Percentiles rank a stretch among this genome's conserved stretches.
These are phyloP conservation scores for Luidia sarsii DNA, from an alignment of 53 echinoderm and acorn worm species.

Conservation along the genomic window DNA sequence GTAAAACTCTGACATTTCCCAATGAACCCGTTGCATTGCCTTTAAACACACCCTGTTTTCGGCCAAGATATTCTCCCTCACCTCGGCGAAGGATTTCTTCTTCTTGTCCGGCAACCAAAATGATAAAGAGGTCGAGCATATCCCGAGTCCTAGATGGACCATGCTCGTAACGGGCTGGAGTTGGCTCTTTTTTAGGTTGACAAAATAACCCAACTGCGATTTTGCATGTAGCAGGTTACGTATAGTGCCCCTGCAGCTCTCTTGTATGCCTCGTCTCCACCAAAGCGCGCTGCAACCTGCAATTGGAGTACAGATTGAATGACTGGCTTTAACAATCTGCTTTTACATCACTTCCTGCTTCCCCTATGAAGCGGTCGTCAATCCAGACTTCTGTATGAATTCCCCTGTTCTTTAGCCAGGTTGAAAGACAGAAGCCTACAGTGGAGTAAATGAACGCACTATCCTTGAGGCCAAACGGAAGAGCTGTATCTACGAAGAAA, in stretches of 20 bases:
- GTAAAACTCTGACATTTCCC: slow-evolving; percentile 30
- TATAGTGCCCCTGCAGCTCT: not conserved
- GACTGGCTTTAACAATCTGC: not conserved
- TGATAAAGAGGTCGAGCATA: slow-evolving; percentile 12
- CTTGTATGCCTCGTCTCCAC: not conserved
- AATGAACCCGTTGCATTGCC: slow-evolving; percentile 20
- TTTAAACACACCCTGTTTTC: not conserved
- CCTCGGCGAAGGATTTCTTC: not conserved
- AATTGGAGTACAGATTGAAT: not conserved
- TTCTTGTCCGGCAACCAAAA: slow-evolving; percentile 27
- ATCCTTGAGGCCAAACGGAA: slow-evolving; percentile 2
- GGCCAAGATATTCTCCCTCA: slow-evolving; percentile 19
- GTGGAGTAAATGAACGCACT: slow-evolving; percentile 4
- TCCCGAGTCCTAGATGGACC: slow-evolving; percentile 21
- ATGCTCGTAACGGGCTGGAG: slow-evolving; percentile 10
- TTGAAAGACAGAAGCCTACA: slow-evolving; percentile 7
- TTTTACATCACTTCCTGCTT: not conserved
- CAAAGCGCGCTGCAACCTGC: not conserved
- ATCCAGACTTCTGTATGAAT: not conserved
- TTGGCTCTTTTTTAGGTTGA: slow-evolving; percentile 32
- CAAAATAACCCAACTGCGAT: slow-evolving; percentile 15
- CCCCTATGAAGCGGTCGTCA: slow-evolving; percentile 15
- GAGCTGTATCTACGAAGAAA: slow-evolving; percentile 10
- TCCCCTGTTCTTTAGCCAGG: slow-evolving; percentile 1
- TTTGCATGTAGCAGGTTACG: slow-evolving; percentile 31